phyloP scores from a whole-genome alignment of 2,113 vertebrate species.

The Marmota flaviventris region DNA sequence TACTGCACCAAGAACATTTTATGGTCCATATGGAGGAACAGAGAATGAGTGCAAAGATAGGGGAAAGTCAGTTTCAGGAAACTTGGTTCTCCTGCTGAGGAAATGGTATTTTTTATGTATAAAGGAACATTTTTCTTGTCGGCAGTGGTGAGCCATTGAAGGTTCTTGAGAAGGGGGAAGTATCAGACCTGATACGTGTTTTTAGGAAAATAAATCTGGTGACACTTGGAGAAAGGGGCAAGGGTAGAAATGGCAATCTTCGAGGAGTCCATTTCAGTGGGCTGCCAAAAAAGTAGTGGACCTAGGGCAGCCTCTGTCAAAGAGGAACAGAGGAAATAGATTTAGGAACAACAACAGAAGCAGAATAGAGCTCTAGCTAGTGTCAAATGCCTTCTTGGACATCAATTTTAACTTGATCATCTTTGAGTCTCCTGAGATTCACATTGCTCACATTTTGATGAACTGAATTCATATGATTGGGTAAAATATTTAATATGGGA shows the following conservation, averaged over 20 bases:
- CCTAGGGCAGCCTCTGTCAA: too few relatives aligned
- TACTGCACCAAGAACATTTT: not conserved
- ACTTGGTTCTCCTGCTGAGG: not conserved
- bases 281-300: not conserved
- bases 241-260: not conserved
- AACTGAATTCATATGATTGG: not conserved
- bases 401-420: not conserved
- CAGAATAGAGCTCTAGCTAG: not conserved
- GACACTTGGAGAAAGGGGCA: not conserved
- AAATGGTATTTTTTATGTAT: not conserved
- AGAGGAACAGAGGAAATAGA: not conserved
- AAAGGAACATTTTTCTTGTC: not conserved
- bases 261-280: not conserved
- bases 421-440: not conserved
- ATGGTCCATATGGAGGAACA: not conserved
- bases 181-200: not conserved
- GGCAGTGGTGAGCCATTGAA: not conserved
- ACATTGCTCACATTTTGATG: not conserved
- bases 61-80: not conserved
- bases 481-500: conserved; percentile 3
- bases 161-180: conserved; percentile 2
- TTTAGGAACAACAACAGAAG: not conserved
- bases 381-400: not conserved
- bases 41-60: not conserved
- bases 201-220: conserved; percentile 30